A percentile compares a stretch with the other conserved stretches of the same genome.
These are phyloP conservation scores for Rousettus madagascariensis DNA, from an alignment of 2,797 vertebrate species.

Conservation along the genomic window DNA sequence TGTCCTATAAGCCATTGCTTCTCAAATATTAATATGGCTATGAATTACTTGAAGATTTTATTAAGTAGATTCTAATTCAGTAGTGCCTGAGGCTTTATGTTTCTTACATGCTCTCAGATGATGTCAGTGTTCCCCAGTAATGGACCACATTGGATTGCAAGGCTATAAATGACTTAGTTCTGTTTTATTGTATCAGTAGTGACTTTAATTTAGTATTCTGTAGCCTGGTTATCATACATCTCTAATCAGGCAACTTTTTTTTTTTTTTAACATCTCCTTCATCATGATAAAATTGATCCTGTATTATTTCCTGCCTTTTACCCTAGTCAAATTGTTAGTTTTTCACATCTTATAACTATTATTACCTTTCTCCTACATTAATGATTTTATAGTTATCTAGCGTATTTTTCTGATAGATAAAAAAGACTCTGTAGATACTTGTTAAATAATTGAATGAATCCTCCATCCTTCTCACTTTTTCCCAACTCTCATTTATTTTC, in stretches of 20 bases:
- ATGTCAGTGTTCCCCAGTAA: not conserved
- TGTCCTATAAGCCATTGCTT: conserved; percentile 13
- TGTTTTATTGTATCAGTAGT: not conserved
- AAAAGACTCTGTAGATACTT: conserved; percentile 2
- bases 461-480: not conserved
- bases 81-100: not conserved
- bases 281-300: not conserved
- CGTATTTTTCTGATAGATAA: not conserved
- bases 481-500: not conserved
- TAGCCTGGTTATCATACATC: not conserved
- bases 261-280: not conserved
- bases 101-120: not conserved
- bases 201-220: not conserved
- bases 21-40: not conserved
- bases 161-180: not conserved
- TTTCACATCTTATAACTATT: not conserved
- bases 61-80: not conserved
- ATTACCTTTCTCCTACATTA: not conserved
- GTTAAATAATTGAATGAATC: conserved; percentile 18
- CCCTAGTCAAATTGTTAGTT: not conserved
- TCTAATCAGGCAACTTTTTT: not conserved
- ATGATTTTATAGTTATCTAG: not conserved
- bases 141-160: not conserved
- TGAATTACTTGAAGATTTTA: conserved; percentile 4
- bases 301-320: not conserved